Conservation (phyloP, 2,888 invertebrate species). For the Parochlus steinenii region DNA sequence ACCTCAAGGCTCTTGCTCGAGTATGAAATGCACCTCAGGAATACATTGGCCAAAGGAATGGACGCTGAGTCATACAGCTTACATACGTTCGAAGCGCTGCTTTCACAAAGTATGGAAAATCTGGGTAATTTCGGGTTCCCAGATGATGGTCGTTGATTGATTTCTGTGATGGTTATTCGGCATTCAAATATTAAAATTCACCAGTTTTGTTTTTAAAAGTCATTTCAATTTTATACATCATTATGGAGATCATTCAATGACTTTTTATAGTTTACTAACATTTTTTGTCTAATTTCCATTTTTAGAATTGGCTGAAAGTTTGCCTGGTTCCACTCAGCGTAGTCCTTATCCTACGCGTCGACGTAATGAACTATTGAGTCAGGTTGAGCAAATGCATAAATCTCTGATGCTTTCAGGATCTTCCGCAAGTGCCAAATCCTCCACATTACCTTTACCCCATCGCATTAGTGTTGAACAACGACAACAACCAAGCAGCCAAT, state of each 20-base stretch:
- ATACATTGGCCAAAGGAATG: slow-evolving; percentile 86
- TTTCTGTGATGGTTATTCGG: background rate
- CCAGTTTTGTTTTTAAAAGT: slow-evolving; percentile 14
- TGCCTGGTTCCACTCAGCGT: slow-evolving; percentile 68
- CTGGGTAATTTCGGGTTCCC: slow-evolving; percentile 51
- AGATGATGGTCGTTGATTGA: slow-evolving; percentile 9
- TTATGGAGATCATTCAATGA: too few relatives aligned
- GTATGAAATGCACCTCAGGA: slow-evolving; percentile 86
- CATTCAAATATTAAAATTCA: background rate
- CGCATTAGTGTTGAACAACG: slow-evolving; percentile 40
- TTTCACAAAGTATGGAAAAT: slow-evolving; percentile 92
- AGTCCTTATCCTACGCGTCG: slow-evolving; percentile 72
- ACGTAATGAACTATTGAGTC: slow-evolving; percentile 51
- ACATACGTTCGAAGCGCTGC: slow-evolving; percentile 81
- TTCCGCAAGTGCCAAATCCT: slow-evolving; percentile 61
- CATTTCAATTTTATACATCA: background rate
- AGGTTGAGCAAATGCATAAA: too few relatives aligned
- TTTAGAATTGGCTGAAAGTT: slow-evolving; percentile 73
- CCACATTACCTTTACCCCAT: slow-evolving; percentile 66
- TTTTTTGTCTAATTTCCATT: slow-evolving; percentile 5
- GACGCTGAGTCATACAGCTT: slow-evolving; percentile 89
- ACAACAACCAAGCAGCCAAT: slow-evolving; percentile 43
- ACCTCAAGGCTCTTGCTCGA: slow-evolving; percentile 72
- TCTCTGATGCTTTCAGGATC: slow-evolving; percentile 30
- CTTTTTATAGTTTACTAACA: too few relatives aligned